A percentile compares a stretch with the other conserved stretches of the same genome.
Evolutionary conservation across 2,113 vertebrate genomes (phyloP).

Genomic region (Vicugna pacos): DNA sequence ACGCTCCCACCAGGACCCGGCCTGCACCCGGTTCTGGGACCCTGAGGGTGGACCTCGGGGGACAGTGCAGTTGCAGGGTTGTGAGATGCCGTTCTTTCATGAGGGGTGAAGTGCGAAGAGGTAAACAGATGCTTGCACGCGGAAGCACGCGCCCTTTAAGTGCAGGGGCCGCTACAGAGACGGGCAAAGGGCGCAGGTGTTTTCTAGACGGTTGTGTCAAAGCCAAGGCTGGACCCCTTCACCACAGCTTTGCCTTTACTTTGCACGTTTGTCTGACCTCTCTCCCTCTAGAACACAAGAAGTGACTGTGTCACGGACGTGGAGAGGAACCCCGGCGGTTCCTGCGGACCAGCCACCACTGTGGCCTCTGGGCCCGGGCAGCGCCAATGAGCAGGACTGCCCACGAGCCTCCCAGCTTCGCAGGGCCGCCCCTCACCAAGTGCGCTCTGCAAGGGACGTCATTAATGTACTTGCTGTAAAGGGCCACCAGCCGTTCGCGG

Average conservation of each 20-base stretch:
- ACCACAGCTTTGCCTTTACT: accelerated
- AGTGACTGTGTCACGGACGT: accelerated
- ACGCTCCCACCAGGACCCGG: not conserved
- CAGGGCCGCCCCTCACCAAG: not conserved
- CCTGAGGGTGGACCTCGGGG: not conserved
- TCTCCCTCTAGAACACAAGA: not conserved
- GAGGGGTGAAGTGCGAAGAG: not conserved
- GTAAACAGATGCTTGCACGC: not conserved
- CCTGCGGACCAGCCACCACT: not conserved
- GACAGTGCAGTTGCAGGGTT: no score
- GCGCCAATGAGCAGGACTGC: not conserved
- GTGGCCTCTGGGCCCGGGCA: not conserved
- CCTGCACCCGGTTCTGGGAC: not conserved
- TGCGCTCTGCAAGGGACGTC: not conserved
- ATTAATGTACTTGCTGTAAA: not conserved
- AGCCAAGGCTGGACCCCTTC: accelerated
- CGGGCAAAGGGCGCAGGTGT: accelerated
- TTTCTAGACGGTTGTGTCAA: not conserved
- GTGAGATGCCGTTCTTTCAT: not conserved
- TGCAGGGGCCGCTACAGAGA: accelerated
- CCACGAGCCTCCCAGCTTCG: not conserved
- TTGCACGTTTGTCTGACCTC: accelerated
- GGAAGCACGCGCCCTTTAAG: accelerated
- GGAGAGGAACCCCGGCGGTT: not conserved
- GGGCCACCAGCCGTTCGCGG: not conserved